Evolutionary conservation across 2,888 invertebrate species (phyloP), one percentile per base, ranked within the genome.

Genomic region (Apodemia duryi): DNA sequence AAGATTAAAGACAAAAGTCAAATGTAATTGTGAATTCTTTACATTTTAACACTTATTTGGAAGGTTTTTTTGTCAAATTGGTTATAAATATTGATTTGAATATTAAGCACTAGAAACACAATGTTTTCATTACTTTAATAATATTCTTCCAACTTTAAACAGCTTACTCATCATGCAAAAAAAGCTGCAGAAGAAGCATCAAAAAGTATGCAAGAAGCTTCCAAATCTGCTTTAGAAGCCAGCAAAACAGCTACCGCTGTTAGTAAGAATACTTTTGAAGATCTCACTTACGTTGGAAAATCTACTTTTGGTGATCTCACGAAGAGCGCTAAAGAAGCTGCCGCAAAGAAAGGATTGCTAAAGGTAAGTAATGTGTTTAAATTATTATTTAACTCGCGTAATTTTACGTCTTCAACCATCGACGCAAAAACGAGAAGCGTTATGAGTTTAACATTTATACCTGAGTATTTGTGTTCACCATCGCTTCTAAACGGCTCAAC

Each of bases 311-410:
- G 97, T 0, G 98, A 98, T 82, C 88, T 98, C 28, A 98, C 98
- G 0, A 98, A 98, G 86, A 97, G 96, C 76, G 98, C 98, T 1
- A 97, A 97, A 77, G 97, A 97, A 87, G 97, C 92, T 1, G 97
- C 96, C 3, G 93, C 96, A 0, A 98, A 97, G 80, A 96, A 97
- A 79, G 97, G 97, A 68, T 88, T 98, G 64, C 88, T 97, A 28
- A 96, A 97, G 93, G 96, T 95, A 85, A 72, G 60, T 62, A 61
- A 43, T 28, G 21, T 65, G 7, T 11, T 67, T 6, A 60, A 43
- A 43, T 43, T 43, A 11, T 10, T 43, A 10, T 43, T 43, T 43
- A 7, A 7, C 38, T 38, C 7, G 1, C 38, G 6, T 43, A 43
- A 43, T 11, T 43, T 38, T 38, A 38, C 43, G 10, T 11, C 10